Percentiles rank a stretch among this genome's conserved stretches.
These are phyloP conservation scores for Apeira syringaria DNA, from an alignment of 2,888 invertebrate species.

Conservation along the genomic window DNA sequence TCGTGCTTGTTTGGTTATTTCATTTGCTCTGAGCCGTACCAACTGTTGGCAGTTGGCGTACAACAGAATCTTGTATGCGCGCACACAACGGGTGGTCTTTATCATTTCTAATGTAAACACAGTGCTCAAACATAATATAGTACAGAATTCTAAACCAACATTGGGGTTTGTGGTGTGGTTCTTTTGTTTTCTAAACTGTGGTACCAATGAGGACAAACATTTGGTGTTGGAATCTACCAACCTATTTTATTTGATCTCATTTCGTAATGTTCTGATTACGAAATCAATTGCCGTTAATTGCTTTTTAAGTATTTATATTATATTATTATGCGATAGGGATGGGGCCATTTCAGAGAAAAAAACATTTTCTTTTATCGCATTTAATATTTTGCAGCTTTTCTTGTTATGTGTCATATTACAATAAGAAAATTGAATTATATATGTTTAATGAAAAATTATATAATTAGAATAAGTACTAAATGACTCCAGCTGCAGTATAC, in stretches of 20 bases:
- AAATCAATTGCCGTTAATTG: no score
- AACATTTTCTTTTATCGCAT: no score
- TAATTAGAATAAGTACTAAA: no score
- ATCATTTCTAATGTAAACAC: conserved; percentile 79
- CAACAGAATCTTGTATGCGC: conserved; percentile 23
- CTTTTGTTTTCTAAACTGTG: conserved; percentile 27
- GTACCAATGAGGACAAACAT: conserved; percentile 23
- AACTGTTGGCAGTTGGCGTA: conserved; percentile 53
- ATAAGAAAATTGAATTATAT: no score
- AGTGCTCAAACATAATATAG: conserved; percentile 64
- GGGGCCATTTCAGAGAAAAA: no score
- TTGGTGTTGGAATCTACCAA: conserved; percentile 1
- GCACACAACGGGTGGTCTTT: conserved; percentile 72
- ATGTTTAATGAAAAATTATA: no score
- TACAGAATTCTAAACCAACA: conserved; percentile 71
- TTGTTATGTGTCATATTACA: no score
- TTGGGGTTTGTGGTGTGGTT: conserved; percentile 35
- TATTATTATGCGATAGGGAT: no score
- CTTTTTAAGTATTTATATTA: no score
- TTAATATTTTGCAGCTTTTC: no score
- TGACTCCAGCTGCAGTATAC: no score
- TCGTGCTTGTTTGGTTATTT: conserved; percentile 69
- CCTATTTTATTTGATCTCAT: conserved; percentile 14
- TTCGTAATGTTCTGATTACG: no score
- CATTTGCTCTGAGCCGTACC: conserved; percentile 73